phyloP scores from a whole-genome alignment of 2,888 invertebrate species.

The Mythimna pallens region DNA sequence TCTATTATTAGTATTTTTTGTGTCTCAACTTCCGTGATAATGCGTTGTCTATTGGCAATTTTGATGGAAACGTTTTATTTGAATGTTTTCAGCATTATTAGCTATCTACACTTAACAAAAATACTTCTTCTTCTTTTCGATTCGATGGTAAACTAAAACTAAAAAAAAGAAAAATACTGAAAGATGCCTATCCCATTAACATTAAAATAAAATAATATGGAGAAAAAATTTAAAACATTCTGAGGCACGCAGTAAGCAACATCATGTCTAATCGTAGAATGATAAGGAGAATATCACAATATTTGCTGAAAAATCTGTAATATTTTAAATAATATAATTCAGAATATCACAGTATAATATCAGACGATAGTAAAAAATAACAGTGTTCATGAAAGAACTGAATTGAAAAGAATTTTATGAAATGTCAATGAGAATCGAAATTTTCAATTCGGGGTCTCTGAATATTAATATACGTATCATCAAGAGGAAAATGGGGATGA shows the following conservation, averaged over 20 bases:
- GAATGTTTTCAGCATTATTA: background rate
- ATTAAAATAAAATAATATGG: background rate
- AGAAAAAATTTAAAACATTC: background rate
- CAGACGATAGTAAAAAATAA: background rate
- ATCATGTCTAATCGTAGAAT: conserved; percentile 2
- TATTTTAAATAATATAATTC: background rate
- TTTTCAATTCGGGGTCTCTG: conserved; percentile 4
- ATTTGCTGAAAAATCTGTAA: background rate
- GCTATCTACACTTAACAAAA: background rate
- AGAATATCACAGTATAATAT: conserved; percentile 3
- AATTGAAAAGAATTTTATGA: conserved; percentile 10
- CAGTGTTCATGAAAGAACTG: background rate
- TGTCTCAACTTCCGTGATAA: background rate
- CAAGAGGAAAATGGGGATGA: conserved; percentile 8
- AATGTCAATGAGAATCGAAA: conserved; percentile 7
- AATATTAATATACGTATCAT: conserved; percentile 29
- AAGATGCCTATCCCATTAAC: background rate
- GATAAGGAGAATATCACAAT: conserved; percentile 21
- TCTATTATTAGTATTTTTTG: too few species aligned
- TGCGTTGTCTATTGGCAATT: background rate
- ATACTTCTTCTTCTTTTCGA: too few species aligned
- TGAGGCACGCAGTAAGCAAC: background rate
- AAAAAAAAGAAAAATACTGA: too few species aligned
- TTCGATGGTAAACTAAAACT: too few species aligned
- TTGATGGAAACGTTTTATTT: background rate